Base-by-base conservation (phyloP, 2,797 vertebrate genomes). In the Rhinoraja longicauda region DNA sequence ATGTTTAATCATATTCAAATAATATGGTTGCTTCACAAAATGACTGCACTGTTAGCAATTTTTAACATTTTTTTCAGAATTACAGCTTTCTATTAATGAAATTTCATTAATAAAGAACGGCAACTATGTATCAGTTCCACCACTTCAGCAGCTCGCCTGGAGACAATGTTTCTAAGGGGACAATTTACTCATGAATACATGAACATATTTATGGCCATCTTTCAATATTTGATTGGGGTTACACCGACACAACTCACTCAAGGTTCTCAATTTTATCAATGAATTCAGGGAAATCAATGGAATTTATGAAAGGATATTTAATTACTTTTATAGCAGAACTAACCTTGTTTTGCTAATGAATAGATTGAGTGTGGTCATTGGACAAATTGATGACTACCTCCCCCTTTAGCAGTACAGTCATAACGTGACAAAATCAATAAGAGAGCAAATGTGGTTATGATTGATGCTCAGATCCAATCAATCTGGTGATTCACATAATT, bases 201-300 rank as follows among this genome's bases (percentile, higher is more conserved):
- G 39, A 39, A 75, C 53, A 29, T 92, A 24, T 73, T 92, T 92
- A 75, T 92, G 24, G n/a, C 24, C 19, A 92, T 29, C 36, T 75
- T 92, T 75, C 39, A n/a, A 29, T 24, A 72, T 62, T 45, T 92
- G 12, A 75, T 75, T 92, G 67, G 39, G 24, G 90, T 15, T 19
- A 10, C 15, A 53, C 36, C 75, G 73, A 92, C 26, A 73, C 5
- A 29, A 12, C 39, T 75, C 90, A 53, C 36, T 92, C 39, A 75
- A 73, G 21, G 24, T 53, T 91, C 75, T 75, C 24, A 92, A 57
- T 75, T 53, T 92, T 3, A 13, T 73, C 90, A 75, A 92, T 92
- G 70, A 92, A 92, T 92, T 92, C n/a, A 92, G 90, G 24, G 39
- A 75, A 75, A 92, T 92, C 70, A 92, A 92, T 73, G 32, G 72